Conservation (phyloP, 2,888 invertebrate genomes). For the Meghimatium bilineatum region DNA sequence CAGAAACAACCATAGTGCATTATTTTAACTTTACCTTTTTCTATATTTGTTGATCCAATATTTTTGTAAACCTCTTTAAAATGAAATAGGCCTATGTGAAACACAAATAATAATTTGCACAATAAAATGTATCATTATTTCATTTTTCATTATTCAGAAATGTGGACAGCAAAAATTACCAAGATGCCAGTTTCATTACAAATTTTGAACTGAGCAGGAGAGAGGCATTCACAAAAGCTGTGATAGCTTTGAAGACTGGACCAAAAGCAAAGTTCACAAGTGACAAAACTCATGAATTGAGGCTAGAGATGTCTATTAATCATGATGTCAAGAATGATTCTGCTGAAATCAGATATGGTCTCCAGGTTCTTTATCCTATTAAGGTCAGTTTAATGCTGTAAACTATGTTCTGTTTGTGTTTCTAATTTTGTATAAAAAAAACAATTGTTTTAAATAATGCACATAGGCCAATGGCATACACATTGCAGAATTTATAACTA, state of each 20-base stretch:
- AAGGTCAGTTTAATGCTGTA: not conserved
- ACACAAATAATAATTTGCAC: not conserved
- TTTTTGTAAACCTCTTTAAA: not conserved
- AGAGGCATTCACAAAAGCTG: slow-evolving; percentile 34
- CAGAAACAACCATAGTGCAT: no score
- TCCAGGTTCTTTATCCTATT: slow-evolving; percentile 44
- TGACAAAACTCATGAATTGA: slow-evolving; percentile 46
- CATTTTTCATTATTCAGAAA: slow-evolving; percentile 43
- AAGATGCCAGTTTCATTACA: slow-evolving; percentile 44
- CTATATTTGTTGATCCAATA: no score
- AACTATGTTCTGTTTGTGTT: not conserved
- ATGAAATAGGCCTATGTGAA: not conserved
- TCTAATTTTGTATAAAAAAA: not conserved
- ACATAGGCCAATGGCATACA: no score
- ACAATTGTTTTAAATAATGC: no score
- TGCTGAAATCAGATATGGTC: slow-evolving; percentile 42
- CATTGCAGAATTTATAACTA: no score
- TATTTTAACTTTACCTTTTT: no score
- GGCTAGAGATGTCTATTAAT: slow-evolving; percentile 38
- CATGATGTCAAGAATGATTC: slow-evolving; percentile 40
- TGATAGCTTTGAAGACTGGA: slow-evolving; percentile 47
- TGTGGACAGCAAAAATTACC: slow-evolving; percentile 50
- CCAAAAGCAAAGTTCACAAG: slow-evolving; percentile 42
- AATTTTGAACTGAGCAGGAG: slow-evolving; percentile 47
- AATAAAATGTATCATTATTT: not conserved